Conservation (phyloP, 2,797 vertebrate genomes). For the Cynopterus sphinx region DNA sequence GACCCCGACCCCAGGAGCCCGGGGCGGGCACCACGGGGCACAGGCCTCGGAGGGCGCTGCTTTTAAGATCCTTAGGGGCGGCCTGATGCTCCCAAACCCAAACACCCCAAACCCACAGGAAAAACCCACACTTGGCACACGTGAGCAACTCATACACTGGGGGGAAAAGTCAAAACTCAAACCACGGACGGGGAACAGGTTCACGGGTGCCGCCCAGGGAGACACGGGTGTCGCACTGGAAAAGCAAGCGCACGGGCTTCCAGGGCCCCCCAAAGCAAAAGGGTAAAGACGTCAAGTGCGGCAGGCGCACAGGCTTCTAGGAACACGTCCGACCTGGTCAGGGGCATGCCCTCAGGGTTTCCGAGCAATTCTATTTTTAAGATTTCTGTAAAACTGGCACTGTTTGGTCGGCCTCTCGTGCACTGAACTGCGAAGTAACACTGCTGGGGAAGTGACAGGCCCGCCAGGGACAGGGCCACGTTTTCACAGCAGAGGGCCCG, state of each 20-base stretch:
- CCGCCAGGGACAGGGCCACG: rapidly evolving
- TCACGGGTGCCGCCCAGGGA: too few species aligned
- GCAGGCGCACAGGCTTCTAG: neutral
- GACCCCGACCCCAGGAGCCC: too few species aligned
- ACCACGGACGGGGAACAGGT: too few species aligned
- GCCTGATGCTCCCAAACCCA: neutral
- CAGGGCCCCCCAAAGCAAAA: neutral
- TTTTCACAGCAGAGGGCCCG: neutral
- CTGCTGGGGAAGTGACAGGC: neutral
- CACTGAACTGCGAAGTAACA: neutral
- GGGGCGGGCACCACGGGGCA: neutral
- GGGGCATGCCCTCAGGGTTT: neutral
- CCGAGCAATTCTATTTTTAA: neutral
- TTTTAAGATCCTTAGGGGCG: neutral
- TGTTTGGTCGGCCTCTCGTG: neutral
- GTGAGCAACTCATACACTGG: neutral
- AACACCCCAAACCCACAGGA: neutral
- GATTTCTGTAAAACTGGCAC: neutral
- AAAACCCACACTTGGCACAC: neutral
- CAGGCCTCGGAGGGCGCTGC: neutral
- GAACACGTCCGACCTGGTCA: neutral
- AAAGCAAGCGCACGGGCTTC: too few species aligned
- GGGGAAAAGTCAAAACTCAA: neutral
- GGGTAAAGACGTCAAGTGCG: neutral
- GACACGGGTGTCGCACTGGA: too few species aligned